Evolutionary conservation across 2,888 invertebrate species (phyloP), one percentile per base, ranked within the genome.

Genomic region (Diplazon laetatorius): DNA sequence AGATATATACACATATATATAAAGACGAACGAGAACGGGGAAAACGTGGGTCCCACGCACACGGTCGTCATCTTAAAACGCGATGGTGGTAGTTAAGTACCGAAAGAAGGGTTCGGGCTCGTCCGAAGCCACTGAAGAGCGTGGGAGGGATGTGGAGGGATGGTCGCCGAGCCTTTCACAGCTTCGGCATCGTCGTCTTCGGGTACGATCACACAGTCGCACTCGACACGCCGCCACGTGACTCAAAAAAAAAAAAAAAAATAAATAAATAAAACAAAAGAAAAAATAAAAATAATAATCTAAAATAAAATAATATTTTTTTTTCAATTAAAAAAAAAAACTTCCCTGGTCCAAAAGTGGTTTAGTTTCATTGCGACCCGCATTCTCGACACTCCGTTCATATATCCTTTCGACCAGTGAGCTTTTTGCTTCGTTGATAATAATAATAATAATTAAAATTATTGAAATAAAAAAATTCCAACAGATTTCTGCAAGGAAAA

Each of bases 341-440:
- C n/a, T n/a, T n/a, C n/a, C n/a, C n/a, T n/a, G n/a, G n/a, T n/a
- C 62, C 52, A 35, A 78, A 80, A 84, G 81, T 75, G 66, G 68
- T 66, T 81, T 82, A 85, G 84, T 87, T 85, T 85, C 75, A 80
- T 75, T 81, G 80, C 83, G 85, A 84, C 76, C 82, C 74, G 81
- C 82, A 81, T 73, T 30, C 82, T 65, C 80, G 73, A 70, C 82
- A 72, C 78, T 55, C 78, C 80, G 79, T 75, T n/a, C n/a, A n/a
- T n/a, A n/a, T n/a, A n/a, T n/a, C n/a, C n/a, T n/a, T n/a, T n/a
- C 68, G 59, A 71, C 68, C 44, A 62, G 76, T 75, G 35, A 68
- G 52, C 42, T 6, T 25, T 57, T 12, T 30, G 14, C 16, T 30
- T 48, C 30, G 30, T 30, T 30, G 4, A 6, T 30, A 6, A 30